Percentiles rank a stretch among this genome's conserved stretches.
Evolutionary conservation across 2,113 vertebrate genomes (phyloP).

Genomic region (rat (Rattus norvegicus)): DNA sequence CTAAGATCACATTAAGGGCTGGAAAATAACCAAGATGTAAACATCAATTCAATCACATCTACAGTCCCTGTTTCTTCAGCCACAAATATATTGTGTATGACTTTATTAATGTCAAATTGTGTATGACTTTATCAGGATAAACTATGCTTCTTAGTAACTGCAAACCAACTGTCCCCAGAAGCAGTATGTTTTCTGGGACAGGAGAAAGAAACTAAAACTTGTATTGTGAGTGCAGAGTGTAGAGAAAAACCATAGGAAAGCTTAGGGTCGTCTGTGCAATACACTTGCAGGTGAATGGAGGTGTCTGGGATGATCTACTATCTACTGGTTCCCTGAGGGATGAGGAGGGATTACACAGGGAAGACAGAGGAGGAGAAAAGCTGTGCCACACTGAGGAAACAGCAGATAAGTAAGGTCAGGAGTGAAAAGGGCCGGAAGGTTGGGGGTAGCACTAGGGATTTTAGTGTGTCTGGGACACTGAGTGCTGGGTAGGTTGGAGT

Average conservation of each 20-base stretch:
- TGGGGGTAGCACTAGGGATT: background rate
- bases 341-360: slow-evolving; percentile 4
- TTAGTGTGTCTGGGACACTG: background rate
- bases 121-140: slow-evolving; percentile 19
- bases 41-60: background rate
- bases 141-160: background rate
- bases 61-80: background rate
- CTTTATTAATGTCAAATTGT: background rate
- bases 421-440: background rate
- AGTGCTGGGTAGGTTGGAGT: background rate
- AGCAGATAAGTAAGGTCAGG: background rate
- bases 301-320: background rate
- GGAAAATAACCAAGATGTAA: slow-evolving; percentile 31
- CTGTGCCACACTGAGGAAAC: background rate
- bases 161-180: background rate
- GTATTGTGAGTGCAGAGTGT: background rate
- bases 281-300: background rate
- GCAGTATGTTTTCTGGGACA: background rate
- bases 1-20: slow-evolving; percentile 16
- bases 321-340: background rate
- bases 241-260: background rate
- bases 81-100: background rate
- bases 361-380: background rate
- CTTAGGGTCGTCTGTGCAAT: background rate
- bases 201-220: background rate